A percentile compares a stretch with the other conserved stretches of the same genome.
Evolutionary conservation across 2,797 vertebrate genomes (phyloP).

Genomic region (Natrix natrix): DNA sequence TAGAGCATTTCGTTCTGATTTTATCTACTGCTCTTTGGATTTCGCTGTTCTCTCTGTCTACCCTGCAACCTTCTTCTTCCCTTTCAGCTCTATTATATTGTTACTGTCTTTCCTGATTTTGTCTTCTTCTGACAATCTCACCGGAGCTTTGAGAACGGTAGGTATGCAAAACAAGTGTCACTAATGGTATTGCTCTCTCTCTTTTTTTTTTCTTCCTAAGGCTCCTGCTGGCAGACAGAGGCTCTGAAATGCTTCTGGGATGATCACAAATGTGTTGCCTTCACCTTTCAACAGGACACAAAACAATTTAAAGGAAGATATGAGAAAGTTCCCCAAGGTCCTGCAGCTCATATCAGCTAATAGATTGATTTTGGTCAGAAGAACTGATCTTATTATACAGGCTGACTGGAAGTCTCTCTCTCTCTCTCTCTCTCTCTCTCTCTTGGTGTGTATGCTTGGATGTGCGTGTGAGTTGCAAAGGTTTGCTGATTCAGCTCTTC

Average conservation of each 20-base stretch:
- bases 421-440: neutral
- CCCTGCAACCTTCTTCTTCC: neutral
- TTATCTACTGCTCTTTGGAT: neutral
- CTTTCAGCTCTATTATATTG: neutral
- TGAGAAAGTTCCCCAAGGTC: conserved; percentile 25
- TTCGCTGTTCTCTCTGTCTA: neutral
- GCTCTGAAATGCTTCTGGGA: conserved; percentile 14
- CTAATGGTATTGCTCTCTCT: neutral
- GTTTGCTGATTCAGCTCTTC: conserved; percentile 25
- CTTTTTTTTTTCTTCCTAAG: neutral
- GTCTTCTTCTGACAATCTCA: neutral
- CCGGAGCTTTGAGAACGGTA: neutral
- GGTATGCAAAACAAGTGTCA: neutral
- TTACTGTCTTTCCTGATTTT: neutral
- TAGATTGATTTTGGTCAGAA: conserved; percentile 56
- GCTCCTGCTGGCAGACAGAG: neutral
- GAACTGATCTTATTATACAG: conserved; percentile 41
- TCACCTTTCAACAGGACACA: conserved; percentile 44
- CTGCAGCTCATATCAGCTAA: conserved; percentile 49
- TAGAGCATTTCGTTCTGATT: neutral
- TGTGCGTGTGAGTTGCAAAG: neutral
- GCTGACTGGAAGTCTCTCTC: neutral
- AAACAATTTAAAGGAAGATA: conserved; percentile 53
- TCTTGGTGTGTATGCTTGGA: neutral
- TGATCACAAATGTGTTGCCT: conserved; percentile 10